phyloP scores from a whole-genome alignment of 2,888 invertebrate species.

The Deilephila porcellus region DNA sequence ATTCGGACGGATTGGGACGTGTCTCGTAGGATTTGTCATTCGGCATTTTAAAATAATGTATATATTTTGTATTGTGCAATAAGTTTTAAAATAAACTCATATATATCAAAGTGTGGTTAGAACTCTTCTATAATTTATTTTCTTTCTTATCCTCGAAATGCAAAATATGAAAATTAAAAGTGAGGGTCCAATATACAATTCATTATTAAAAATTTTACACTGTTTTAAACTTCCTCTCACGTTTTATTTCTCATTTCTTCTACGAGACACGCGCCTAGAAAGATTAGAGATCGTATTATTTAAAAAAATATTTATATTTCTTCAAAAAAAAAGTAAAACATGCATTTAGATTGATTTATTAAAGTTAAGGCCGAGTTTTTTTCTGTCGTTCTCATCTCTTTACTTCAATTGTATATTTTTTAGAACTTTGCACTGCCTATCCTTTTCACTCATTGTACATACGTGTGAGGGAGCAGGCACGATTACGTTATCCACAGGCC shows the following conservation, averaged over 20 bases:
- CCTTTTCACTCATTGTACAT: constrained; percentile 21
- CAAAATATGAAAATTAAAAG: background rate
- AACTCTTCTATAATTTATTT: no score
- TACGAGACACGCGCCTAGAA: constrained; percentile 18
- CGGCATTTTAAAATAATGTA: no score
- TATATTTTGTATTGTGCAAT: no score
- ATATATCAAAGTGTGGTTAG: no score
- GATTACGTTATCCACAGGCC: constrained; percentile 28
- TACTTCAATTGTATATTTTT: constrained; percentile 37
- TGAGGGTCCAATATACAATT: constrained; percentile 4
- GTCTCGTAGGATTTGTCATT: constrained; percentile 13
- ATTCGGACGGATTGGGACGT: constrained; percentile 21
- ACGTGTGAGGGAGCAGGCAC: constrained; percentile 24
- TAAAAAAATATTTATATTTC: constrained; percentile 20
- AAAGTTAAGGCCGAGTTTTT: constrained; percentile 41
- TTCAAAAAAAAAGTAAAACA: constrained; percentile 34
- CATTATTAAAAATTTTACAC: background rate
- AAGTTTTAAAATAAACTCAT: no score
- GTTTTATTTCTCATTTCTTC: background rate
- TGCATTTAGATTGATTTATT: constrained; percentile 57
- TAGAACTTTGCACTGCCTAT: constrained; percentile 11
- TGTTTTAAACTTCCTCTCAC: background rate
- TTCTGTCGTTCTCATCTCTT: constrained; percentile 45
- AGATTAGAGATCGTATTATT: constrained; percentile 20
- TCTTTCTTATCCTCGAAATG: no score